Evolutionary conservation across 2,888 invertebrate species (phyloP).

Genomic region (Brenthis ino): DNA sequence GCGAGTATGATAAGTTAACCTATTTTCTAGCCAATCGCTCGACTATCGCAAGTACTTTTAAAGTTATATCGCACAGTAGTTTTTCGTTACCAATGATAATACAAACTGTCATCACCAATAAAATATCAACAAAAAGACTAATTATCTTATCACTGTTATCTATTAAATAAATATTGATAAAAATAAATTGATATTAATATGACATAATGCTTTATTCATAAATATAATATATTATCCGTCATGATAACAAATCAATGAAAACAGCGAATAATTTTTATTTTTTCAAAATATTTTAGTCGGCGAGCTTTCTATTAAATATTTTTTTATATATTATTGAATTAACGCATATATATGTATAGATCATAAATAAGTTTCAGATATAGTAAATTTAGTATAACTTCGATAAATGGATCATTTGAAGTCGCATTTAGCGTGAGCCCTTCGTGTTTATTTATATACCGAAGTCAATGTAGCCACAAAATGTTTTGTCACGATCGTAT

Average conservation of each 20-base stretch:
- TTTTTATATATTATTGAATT: not conserved
- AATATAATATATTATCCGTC: not conserved
- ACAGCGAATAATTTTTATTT: too few species aligned
- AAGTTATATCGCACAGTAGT: constrained; percentile 21
- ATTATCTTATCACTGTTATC: constrained; percentile 3
- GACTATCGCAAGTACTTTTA: constrained; percentile 39
- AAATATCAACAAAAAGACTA: constrained; percentile 35
- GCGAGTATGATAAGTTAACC: constrained; percentile 63
- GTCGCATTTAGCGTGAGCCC: constrained; percentile 30
- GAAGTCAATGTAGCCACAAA: constrained; percentile 56
- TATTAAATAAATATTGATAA: not conserved
- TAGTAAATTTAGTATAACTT: constrained; percentile 18
- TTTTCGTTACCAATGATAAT: constrained; percentile 16
- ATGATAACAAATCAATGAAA: not conserved
- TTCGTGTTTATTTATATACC: constrained; percentile 40
- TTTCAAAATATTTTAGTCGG: too few species aligned
- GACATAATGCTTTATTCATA: not conserved
- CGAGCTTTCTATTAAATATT: not conserved
- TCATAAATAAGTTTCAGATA: not conserved
- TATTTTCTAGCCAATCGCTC: constrained; percentile 55
- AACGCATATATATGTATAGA: not conserved
- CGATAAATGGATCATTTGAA: constrained; percentile 33
- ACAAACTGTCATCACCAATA: constrained; percentile 40
- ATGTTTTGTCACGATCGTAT: constrained; percentile 48
- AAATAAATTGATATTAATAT: not conserved